phyloP scores from a whole-genome alignment of 2,888 invertebrate species.

The Papilio protenor region DNA sequence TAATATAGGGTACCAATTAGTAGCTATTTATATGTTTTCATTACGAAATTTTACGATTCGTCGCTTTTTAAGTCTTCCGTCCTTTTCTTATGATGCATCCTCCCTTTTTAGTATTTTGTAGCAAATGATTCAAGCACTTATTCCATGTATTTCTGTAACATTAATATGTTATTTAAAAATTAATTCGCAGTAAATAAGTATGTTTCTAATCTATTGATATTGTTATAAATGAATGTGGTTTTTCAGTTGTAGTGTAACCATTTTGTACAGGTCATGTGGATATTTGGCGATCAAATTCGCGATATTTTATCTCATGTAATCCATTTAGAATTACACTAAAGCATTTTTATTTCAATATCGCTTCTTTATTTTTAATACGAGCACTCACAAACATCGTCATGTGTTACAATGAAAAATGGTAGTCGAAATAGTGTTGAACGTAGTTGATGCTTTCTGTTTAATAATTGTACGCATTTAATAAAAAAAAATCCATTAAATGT shows the following conservation, averaged over 20 bases:
- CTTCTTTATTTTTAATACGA: slow-evolving; percentile 62
- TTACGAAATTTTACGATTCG: slow-evolving; percentile 63
- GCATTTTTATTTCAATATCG: slow-evolving; percentile 65
- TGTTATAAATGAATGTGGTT: slow-evolving; percentile 28
- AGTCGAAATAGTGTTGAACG: slow-evolving; percentile 64
- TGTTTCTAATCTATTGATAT: slow-evolving; percentile 30
- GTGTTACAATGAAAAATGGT: slow-evolving; percentile 81
- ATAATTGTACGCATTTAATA: slow-evolving; percentile 49
- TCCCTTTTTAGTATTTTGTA: slow-evolving; percentile 48
- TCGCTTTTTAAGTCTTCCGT: slow-evolving; percentile 82
- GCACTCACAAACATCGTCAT: slow-evolving; percentile 65
- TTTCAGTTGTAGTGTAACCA: slow-evolving; percentile 61
- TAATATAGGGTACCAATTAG: slow-evolving; percentile 78
- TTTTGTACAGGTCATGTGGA: slow-evolving; percentile 83
- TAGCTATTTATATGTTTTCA: slow-evolving; percentile 64
- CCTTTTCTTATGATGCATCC: slow-evolving; percentile 67
- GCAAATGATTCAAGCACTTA: neutral
- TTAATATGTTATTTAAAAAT: slow-evolving; percentile 7
- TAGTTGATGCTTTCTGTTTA: slow-evolving; percentile 69
- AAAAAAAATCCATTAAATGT: slow-evolving; percentile 57
- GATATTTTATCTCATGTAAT: slow-evolving; percentile 63
- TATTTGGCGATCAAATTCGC: slow-evolving; percentile 83
- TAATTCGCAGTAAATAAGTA: slow-evolving; percentile 31
- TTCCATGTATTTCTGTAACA: slow-evolving; percentile 18
- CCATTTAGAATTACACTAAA: slow-evolving; percentile 66